These are phyloP conservation scores for Hyalella azteca DNA, from an alignment of 2,888 invertebrate species.

Conservation along the genomic window DNA sequence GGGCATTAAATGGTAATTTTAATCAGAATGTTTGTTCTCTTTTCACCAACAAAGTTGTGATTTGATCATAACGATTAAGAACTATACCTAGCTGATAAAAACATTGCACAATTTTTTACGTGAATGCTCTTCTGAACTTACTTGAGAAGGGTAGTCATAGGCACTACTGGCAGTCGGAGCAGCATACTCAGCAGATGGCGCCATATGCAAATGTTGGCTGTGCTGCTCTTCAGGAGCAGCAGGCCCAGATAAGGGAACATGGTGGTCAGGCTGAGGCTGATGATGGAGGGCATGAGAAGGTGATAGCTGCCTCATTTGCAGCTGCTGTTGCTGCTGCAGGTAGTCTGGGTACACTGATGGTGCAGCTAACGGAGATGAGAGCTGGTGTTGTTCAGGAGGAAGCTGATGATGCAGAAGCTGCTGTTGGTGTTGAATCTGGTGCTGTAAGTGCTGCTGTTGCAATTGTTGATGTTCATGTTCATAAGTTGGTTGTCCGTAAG, in stretches of 20 bases:
- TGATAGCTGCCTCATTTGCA: conserved; percentile 18
- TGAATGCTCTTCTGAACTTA: no score
- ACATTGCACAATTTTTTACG: no score
- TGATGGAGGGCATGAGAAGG: conserved; percentile 58
- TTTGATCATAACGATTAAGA: no score
- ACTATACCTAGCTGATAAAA: no score
- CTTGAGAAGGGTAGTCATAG: conserved; percentile 30
- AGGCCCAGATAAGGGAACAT: conserved; percentile 59
- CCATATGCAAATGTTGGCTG: neutral
- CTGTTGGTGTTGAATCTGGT: conserved; percentile 42
- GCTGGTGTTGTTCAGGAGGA: conserved; percentile 14
- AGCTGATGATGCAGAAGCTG: conserved; percentile 55
- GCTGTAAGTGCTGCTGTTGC: conserved; percentile 43
- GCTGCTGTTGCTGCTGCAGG: conserved; percentile 25
- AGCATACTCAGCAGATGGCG: neutral
- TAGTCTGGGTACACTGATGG: conserved; percentile 7
- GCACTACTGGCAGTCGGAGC: neutral
- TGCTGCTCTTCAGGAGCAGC: neutral
- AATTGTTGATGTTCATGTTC: conserved; percentile 38
- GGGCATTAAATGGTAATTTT: no score
- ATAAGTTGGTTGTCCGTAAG: conserved; percentile 47
- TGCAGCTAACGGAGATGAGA: neutral
- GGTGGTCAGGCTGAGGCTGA: conserved; percentile 63
- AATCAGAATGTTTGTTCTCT: no score
- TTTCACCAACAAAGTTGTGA: no score